Evolutionary conservation across 2,888 invertebrate species (phyloP).

Genomic region (Sylvicola cinctus): DNA sequence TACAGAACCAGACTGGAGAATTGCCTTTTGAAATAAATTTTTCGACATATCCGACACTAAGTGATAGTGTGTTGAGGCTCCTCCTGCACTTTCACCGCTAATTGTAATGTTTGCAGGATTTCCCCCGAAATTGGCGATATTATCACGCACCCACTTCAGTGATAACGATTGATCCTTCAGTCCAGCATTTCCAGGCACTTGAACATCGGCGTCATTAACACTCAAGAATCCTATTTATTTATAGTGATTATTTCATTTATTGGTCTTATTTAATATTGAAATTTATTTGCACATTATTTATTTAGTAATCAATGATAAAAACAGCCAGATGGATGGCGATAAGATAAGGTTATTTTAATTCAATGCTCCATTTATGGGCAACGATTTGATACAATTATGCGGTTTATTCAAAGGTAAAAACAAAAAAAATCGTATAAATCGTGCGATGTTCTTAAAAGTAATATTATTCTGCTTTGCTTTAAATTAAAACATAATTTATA

Average conservation of each 20-base stretch:
- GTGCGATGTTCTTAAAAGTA: neutral
- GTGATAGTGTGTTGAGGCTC: conserved; percentile 26
- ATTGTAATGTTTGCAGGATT: conserved; percentile 30
- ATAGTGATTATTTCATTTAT: too few relatives aligned
- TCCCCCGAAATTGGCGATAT: conserved; percentile 28
- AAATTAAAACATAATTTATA: neutral
- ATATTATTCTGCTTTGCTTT: neutral
- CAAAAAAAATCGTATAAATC: too few relatives aligned
- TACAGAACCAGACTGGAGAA: conserved; percentile 20
- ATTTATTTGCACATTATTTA: too few relatives aligned
- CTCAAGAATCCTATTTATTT: conserved; percentile 29
- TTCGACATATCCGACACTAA: conserved; percentile 26
- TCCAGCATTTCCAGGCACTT: conserved; percentile 31
- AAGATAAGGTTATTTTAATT: too few relatives aligned
- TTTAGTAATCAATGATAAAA: too few relatives aligned
- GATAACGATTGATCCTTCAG: conserved; percentile 30
- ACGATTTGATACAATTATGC: too few relatives aligned
- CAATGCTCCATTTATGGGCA: too few relatives aligned
- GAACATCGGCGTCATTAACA: conserved; percentile 24
- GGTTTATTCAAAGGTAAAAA: too few relatives aligned
- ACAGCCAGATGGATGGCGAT: too few relatives aligned
- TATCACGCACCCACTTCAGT: conserved; percentile 28
- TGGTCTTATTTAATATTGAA: too few relatives aligned
- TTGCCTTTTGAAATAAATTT: conserved; percentile 19
- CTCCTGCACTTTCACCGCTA: conserved; percentile 32